phyloP scores from a whole-genome alignment of 2,113 vertebrate species.

The Leptodactylus fuscus region DNA sequence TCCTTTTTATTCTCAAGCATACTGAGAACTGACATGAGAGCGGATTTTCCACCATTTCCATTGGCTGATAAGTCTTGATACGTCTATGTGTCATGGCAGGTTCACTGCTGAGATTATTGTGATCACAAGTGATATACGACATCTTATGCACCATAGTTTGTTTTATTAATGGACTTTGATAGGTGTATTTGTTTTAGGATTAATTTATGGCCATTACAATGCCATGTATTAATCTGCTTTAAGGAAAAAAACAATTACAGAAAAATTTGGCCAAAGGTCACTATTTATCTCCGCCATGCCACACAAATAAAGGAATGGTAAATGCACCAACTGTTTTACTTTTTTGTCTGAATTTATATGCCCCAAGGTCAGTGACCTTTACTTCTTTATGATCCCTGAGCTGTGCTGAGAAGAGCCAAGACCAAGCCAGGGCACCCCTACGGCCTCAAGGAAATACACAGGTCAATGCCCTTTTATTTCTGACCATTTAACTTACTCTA shows the following conservation, averaged over 20 bases:
- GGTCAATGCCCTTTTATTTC: slow-evolving; percentile 79
- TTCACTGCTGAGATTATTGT: background rate
- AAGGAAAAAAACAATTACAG: slow-evolving; percentile 25
- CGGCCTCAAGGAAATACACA: slow-evolving; percentile 69
- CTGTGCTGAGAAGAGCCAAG: slow-evolving; percentile 65
- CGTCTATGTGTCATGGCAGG: too few species aligned
- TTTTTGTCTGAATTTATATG: slow-evolving; percentile 64
- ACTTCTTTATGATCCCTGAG: slow-evolving; percentile 66
- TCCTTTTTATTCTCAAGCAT: too few species aligned
- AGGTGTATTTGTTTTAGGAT: background rate
- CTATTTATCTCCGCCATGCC: slow-evolving; percentile 54
- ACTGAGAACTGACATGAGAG: too few species aligned
- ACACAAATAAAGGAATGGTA: slow-evolving; percentile 63
- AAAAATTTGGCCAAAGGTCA: slow-evolving; percentile 27
- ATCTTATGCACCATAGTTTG: background rate
- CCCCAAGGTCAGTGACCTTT: slow-evolving; percentile 67
- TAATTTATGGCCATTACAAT: background rate
- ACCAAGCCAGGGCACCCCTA: slow-evolving; percentile 61
- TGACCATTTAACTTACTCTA: slow-evolving; percentile 77
- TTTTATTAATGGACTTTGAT: slow-evolving; percentile 16
- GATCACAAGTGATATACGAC: background rate
- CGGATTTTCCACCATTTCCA: background rate
- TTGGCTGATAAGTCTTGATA: too few species aligned
- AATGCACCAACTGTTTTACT: slow-evolving; percentile 61
- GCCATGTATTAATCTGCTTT: background rate